Evolutionary conservation across 2,888 invertebrate genomes (phyloP).

Genomic region (Hymenopus coronatus): DNA sequence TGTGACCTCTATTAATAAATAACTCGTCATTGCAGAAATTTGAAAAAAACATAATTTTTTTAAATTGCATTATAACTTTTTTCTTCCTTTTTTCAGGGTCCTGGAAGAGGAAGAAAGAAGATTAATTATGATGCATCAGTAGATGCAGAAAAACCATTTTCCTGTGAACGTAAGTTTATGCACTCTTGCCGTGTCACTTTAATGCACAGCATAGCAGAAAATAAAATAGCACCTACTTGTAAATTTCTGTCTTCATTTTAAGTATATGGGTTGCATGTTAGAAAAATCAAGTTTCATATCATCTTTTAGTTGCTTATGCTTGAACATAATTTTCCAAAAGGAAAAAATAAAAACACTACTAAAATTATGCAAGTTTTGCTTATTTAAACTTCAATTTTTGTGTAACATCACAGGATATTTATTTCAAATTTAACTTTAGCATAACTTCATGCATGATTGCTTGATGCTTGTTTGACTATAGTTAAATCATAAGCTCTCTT

Average conservation of each 20-base stretch:
- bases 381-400: not conserved
- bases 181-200: not conserved
- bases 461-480: not conserved
- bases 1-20: no score
- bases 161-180: conserved; percentile 82
- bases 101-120: conserved; percentile 52
- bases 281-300: not conserved
- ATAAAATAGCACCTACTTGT: not conserved
- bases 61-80: no score
- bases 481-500: not conserved
- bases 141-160: conserved; percentile 84
- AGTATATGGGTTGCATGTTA: not conserved
- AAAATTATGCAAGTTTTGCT: not conserved
- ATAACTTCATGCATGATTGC: not conserved
- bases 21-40: no score
- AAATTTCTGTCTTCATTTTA: not conserved
- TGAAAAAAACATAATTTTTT: no score
- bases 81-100: conserved; percentile 45
- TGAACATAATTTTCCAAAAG: not conserved
- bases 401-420: not conserved
- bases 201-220: not conserved
- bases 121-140: conserved; percentile 63
- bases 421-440: not conserved
- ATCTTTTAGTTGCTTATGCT: not conserved
- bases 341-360: not conserved